Evolutionary conservation across 2,888 invertebrate species (phyloP).

Genomic region (Erebia ligea): DNA sequence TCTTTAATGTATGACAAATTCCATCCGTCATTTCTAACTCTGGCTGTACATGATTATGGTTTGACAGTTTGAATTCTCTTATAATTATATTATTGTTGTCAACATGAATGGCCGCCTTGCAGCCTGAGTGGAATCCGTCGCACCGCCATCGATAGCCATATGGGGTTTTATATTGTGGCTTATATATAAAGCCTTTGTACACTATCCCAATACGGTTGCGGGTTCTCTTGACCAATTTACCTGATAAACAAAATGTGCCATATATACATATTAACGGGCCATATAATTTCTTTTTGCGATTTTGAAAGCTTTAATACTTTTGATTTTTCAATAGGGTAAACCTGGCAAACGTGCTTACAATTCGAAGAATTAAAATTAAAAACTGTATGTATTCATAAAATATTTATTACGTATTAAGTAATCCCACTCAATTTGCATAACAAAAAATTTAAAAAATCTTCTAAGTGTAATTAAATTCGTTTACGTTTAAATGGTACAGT

Average conservation of each 20-base stretch:
- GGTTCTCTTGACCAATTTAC: not conserved
- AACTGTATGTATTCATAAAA: too few relatives aligned
- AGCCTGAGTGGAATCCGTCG: not conserved
- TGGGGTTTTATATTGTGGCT: conserved; percentile 10
- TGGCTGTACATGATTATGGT: conserved; percentile 7
- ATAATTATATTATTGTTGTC: not conserved
- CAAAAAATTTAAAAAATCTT: too few relatives aligned
- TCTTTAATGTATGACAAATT: not conserved
- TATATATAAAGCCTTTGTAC: conserved; percentile 11
- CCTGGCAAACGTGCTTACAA: too few relatives aligned
- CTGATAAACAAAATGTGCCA: not conserved
- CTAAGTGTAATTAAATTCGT: too few relatives aligned
- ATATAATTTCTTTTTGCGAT: too few relatives aligned
- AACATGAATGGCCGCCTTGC: conserved; percentile 12
- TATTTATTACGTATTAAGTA: too few relatives aligned
- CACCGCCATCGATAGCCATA: conserved; percentile 17
- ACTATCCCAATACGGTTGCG: conserved; percentile 14
- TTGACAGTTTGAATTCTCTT: conserved; percentile 2
- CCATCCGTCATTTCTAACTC: not conserved
- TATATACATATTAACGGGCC: too few relatives aligned
- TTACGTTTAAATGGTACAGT: too few relatives aligned
- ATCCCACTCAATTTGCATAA: too few relatives aligned
- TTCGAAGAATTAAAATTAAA: too few relatives aligned
- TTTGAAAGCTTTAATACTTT: too few relatives aligned
- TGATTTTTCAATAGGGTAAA: too few relatives aligned